Percentiles rank a stretch among this genome's conserved stretches.
Evolutionary conservation across 2,888 invertebrate species (phyloP).

Genomic region (Epistrophella euchroma): DNA sequence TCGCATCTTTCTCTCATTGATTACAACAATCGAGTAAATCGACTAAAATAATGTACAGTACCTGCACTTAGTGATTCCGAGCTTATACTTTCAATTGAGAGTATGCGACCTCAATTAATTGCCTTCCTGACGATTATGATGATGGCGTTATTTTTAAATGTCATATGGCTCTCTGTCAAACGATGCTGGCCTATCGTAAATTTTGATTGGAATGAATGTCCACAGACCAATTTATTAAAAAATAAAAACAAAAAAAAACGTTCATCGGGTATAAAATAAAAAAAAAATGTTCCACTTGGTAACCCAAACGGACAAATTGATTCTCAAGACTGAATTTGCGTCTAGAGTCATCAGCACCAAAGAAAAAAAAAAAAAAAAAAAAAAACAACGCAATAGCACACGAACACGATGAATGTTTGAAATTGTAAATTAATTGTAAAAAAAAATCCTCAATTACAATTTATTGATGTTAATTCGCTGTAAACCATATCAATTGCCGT

Average conservation of each 20-base stretch:
- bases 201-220: conserved; percentile 52
- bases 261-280: not conserved
- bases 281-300: conserved; percentile 7
- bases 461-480: conserved; percentile 50
- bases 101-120: conserved; percentile 66
- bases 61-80: conserved; percentile 1
- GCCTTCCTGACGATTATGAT: conserved; percentile 64
- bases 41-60: not conserved
- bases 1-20: conserved; percentile 57
- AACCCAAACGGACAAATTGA: not conserved
- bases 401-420: not conserved
- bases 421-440: conserved; percentile 43
- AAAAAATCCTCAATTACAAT: conserved; percentile 34
- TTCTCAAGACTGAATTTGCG: conserved; percentile 33
- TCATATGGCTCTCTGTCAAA: conserved; percentile 4
- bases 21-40: conserved; percentile 32
- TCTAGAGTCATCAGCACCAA: not conserved
- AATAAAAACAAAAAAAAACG: not conserved
- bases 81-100: conserved; percentile 60
- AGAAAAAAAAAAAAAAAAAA: not conserved
- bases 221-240: conserved; percentile 17
- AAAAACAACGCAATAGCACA: conserved; percentile 6
- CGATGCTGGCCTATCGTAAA: not conserved
- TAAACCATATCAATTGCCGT: conserved; percentile 37
- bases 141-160: conserved; percentile 20